These are phyloP conservation scores for Keiferia lycopersicella DNA, from an alignment of 2,888 invertebrate genomes.

Conservation along the genomic window DNA sequence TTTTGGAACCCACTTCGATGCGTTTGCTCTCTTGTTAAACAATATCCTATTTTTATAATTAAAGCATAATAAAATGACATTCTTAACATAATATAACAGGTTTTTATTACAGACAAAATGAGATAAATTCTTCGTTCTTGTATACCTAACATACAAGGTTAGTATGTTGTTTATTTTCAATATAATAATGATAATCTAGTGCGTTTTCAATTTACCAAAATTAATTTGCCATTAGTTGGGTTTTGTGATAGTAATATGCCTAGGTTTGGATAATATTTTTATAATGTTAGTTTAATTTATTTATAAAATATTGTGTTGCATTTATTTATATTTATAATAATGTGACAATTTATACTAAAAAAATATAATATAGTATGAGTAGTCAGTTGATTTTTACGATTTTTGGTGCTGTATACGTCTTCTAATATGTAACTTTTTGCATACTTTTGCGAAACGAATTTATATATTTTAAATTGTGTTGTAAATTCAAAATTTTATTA, in stretches of 20 bases:
- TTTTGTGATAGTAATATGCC: conserved; percentile 16
- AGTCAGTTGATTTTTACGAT: conserved; percentile 39
- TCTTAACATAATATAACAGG: no score
- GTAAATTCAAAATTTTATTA: background rate
- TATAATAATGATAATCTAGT: background rate
- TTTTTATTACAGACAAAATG: no score
- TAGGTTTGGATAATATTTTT: background rate
- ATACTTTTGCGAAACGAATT: background rate
- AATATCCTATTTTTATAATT: no score
- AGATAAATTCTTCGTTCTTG: no score
- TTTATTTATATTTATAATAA: conserved; percentile 34
- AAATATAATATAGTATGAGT: no score
- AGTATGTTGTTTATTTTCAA: background rate
- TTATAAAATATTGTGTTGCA: conserved; percentile 38
- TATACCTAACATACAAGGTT: background rate
- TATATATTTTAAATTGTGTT: background rate
- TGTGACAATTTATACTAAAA: conserved; percentile 34
- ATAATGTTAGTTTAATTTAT: conserved; percentile 37
- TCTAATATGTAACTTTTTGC: conserved; percentile 9
- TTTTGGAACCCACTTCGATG: no score
- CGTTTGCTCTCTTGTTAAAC: no score
- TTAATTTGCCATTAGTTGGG: conserved; percentile 3
- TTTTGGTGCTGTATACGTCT: conserved; percentile 46
- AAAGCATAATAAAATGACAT: no score
- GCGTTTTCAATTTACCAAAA: conserved; percentile 7